Conservation (phyloP, 2,113 vertebrate species). For the Hiodon alosoides region DNA sequence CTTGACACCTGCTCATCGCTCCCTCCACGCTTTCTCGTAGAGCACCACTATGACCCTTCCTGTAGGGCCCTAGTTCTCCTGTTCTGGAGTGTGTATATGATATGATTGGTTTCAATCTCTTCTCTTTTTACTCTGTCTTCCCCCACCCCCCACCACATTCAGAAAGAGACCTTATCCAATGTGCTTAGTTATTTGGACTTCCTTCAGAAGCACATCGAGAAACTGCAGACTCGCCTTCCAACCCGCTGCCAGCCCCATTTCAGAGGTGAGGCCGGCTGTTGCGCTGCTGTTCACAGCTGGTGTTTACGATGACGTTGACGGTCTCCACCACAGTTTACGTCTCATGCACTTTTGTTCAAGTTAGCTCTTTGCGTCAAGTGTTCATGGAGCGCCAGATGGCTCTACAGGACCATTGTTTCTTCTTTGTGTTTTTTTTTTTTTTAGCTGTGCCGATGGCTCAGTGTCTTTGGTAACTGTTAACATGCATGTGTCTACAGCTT, state of each 20-base stretch:
- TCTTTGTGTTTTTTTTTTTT: neutral
- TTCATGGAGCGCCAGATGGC: no score
- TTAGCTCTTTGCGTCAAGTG: neutral
- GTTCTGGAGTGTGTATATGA: neutral
- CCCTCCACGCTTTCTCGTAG: neutral
- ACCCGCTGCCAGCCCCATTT: conserved; percentile 16
- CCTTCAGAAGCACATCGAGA: conserved; percentile 35
- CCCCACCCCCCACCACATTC: neutral
- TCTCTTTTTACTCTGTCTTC: neutral
- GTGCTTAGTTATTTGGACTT: conserved; percentile 41
- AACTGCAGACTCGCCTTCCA: conserved; percentile 25
- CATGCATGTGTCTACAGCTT: conserved; percentile 17
- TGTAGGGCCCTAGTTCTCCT: neutral
- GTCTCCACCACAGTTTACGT: neutral
- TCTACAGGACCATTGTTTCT: no score
- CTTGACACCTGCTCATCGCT: neutral
- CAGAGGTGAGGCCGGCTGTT: conserved; percentile 17
- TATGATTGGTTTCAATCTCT: neutral
- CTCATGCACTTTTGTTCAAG: neutral
- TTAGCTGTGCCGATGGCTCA: neutral
- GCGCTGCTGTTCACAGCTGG: neutral
- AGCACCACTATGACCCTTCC: neutral
- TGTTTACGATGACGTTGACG: neutral
- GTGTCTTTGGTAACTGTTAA: neutral
- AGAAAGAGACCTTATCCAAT: conserved; percentile 39